A percentile compares a stretch with the other conserved stretches of the same genome.
phyloP scores from a whole-genome alignment of 2,888 invertebrate genomes.

The Dioctria linearis region DNA sequence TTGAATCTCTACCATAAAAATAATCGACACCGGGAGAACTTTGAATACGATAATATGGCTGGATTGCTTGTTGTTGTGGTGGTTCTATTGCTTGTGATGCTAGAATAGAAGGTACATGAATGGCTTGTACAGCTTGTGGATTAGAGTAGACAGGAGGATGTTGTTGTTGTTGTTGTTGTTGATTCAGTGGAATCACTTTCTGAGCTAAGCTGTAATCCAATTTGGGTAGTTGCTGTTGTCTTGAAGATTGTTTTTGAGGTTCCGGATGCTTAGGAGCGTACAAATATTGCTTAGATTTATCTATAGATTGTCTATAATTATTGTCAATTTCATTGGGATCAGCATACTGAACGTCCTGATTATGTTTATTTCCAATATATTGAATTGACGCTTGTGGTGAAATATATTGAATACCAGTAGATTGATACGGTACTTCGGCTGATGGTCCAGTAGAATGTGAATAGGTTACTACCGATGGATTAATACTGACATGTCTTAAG shows the following conservation, averaged over 20 bases:
- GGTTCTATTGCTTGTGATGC: constrained; percentile 31
- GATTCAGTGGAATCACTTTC: constrained; percentile 44
- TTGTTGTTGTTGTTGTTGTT: no score
- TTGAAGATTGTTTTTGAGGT: neutral
- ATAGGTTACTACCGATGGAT: constrained; percentile 59
- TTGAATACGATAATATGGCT: neutral
- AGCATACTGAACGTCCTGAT: constrained; percentile 58
- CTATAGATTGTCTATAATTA: neutral
- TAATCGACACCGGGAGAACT: constrained; percentile 41
- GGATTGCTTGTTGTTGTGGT: neutral
- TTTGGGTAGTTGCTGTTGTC: constrained; percentile 26
- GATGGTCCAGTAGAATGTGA: constrained; percentile 49
- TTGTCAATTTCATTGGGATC: constrained; percentile 54
- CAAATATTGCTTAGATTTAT: constrained; percentile 66
- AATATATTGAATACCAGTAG: neutral
- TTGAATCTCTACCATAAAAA: constrained; percentile 68
- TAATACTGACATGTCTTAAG: constrained; percentile 57
- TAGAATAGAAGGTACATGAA: neutral
- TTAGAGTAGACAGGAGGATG: constrained; percentile 36
- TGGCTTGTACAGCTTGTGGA: constrained; percentile 26
- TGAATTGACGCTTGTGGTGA: neutral
- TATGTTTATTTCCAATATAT: neutral
- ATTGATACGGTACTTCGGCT: neutral
- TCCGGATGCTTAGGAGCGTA: constrained; percentile 64
- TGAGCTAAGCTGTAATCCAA: constrained; percentile 15